A percentile compares a stretch with the other conserved stretches of the same genome.
phyloP scores from a whole-genome alignment of 2,797 vertebrate species.

The Amphiprion clarkii region DNA sequence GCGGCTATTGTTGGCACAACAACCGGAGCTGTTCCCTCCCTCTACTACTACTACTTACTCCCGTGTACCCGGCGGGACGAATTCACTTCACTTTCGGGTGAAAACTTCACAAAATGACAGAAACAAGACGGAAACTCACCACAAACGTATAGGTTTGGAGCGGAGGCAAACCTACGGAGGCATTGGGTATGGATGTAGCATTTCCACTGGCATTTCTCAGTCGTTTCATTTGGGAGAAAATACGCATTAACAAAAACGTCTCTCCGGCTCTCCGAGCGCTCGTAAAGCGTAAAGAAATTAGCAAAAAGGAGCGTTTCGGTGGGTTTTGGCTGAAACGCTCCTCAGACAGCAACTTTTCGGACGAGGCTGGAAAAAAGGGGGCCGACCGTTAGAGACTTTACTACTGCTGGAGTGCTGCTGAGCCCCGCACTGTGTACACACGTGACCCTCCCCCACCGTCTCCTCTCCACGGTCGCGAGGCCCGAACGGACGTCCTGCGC shows the following conservation, averaged over 20 bases:
- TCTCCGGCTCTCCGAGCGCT: slow-evolving; percentile 20
- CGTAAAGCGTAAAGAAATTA: neutral
- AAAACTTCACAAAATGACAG: neutral
- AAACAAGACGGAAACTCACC: slow-evolving; percentile 75
- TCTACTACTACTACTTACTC: neutral
- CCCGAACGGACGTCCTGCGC: slow-evolving; percentile 51
- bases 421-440: slow-evolving; percentile 84
- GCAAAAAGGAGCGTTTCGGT: neutral
- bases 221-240: slow-evolving; percentile 60
- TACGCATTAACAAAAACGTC: slow-evolving; percentile 22
- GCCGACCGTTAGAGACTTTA: slow-evolving; percentile 76
- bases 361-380: slow-evolving; percentile 75
- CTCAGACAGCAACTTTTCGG: slow-evolving; percentile 70
- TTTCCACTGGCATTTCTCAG: slow-evolving; percentile 81
- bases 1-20: slow-evolving; percentile 39
- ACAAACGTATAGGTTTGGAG: slow-evolving; percentile 69
- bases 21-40: slow-evolving; percentile 8
- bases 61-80: neutral
- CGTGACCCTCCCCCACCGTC: slow-evolving; percentile 87
- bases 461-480: slow-evolving; percentile 44
- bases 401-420: slow-evolving; percentile 81
- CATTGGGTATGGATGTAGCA: slow-evolving; percentile 81
- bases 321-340: slow-evolving; percentile 30
- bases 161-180: slow-evolving; percentile 82
- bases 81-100: slow-evolving; percentile 3